Base-by-base conservation (phyloP, 2,113 vertebrate genomes). In the Sebastes fasciatus region DNA sequence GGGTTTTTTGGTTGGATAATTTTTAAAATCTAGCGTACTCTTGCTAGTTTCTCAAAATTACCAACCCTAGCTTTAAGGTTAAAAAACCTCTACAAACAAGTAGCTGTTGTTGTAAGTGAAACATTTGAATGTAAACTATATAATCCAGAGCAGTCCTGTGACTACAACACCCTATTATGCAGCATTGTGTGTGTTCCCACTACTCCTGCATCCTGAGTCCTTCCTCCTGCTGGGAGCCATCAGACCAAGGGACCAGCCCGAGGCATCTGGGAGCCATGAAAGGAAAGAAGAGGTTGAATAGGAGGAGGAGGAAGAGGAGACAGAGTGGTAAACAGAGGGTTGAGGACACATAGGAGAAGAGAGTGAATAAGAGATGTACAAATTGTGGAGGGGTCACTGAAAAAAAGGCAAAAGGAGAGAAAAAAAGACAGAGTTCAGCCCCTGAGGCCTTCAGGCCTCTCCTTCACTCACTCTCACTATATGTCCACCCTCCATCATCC, bases 141-240 rank as follows among this genome's bases (percentile, higher is more conserved):
- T 54, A 60, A 57, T 82, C 67, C 54, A 62, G 58, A 77, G 73
- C 65, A 23, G 64, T 74, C 71, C 84, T 77, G 74, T 77, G 75
- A 86, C 46, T n/a, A 83, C 71, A 67, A 95, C 60, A 55, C 60
- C 42, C 51, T 76, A 68, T 88, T 78, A 74, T 84, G 77, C 74
- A 67, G 80, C 82, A 78, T 76, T 77, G 10, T 75, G 60, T 34
- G 45, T 34, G 57, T 62, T 80, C 75, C 66, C 64, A 62, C 19
- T 77, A 43, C 57, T 70, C 66, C 67, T 82, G 74, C 80, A 77
- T 81, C 78, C 81, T 71, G 78, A 87, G 71, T 75, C 52, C 46
- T 63, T 62, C 82, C 88, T 80, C 90, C 89, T 85, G 84, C 89
- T 79, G 83, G 79, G 86, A 89, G 83, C 85, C 88, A 92, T 88